Percentiles rank a stretch among this genome's conserved stretches.
Evolutionary conservation across 2,797 vertebrate genomes (phyloP).

Genomic region (Acridotheres tristis): DNA sequence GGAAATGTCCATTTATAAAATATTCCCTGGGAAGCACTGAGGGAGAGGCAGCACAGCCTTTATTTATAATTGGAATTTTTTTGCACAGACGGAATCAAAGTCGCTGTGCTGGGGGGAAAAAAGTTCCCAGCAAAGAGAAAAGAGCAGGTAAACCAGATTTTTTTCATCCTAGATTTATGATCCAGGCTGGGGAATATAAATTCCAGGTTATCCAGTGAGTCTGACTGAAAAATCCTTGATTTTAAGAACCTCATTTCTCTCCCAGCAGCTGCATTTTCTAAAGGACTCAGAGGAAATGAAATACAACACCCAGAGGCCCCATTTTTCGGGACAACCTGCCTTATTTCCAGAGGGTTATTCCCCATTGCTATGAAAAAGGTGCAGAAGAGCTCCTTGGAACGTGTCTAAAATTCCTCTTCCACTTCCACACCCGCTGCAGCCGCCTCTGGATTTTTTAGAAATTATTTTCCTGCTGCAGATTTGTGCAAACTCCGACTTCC

Average conservation of each 20-base stretch:
- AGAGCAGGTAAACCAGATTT: not conserved
- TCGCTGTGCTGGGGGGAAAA: fast-evolving
- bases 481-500: not conserved
- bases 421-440: not conserved
- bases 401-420: not conserved
- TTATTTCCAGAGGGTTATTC: not conserved
- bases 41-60: not conserved
- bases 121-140: not conserved
- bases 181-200: not conserved
- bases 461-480: not conserved
- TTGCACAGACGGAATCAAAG: not conserved
- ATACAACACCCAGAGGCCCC: not conserved
- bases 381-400: not conserved
- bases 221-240: not conserved
- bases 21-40: not conserved
- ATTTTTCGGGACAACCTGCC: not conserved
- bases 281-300: not conserved
- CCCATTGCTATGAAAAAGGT: not conserved
- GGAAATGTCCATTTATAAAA: not conserved
- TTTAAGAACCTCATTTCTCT: not conserved
- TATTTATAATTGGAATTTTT: not conserved
- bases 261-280: not conserved
- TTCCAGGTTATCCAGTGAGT: not conserved
- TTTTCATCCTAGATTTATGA: not conserved
- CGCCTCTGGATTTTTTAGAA: not conserved